Evolutionary conservation across 2,113 vertebrate genomes (phyloP).

Genomic region (Barbus barbus): DNA sequence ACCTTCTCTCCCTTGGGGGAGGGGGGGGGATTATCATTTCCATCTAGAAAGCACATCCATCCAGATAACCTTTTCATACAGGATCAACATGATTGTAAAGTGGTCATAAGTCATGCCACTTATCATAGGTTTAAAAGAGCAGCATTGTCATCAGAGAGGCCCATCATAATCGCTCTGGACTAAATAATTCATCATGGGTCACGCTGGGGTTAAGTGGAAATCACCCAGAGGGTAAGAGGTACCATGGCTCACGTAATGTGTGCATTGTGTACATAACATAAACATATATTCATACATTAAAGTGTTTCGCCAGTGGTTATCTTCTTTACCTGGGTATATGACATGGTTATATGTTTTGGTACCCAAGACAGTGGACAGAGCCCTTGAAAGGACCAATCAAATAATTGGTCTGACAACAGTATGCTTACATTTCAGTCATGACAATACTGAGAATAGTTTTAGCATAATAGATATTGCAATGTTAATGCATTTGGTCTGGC

Average conservation of each 20-base stretch:
- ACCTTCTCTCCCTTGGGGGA: conserved; percentile 51
- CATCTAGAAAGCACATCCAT: conserved; percentile 56
- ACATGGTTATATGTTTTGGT: background rate
- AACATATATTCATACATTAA: conserved; percentile 25
- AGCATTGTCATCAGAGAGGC: conserved; percentile 52
- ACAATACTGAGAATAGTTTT: no score
- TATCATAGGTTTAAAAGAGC: conserved; percentile 56
- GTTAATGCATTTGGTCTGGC: background rate
- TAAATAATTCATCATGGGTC: conserved; percentile 55
- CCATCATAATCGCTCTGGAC: conserved; percentile 47
- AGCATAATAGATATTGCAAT: background rate
- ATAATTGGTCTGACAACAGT: background rate
- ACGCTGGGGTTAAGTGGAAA: conserved; percentile 49
- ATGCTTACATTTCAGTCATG: no score
- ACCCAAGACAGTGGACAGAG: background rate
- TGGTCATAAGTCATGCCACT: conserved; percentile 45
- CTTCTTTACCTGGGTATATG: background rate
- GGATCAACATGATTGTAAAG: conserved; percentile 52
- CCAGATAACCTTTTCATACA: conserved; percentile 59
- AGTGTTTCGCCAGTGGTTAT: conserved; percentile 25
- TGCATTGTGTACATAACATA: conserved; percentile 26
- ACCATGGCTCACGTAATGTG: no score
- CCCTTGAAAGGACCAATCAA: background rate
- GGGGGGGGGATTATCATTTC: conserved; percentile 62
- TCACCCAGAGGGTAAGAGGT: conserved; percentile 30